Conservation (phyloP, 2,797 vertebrate genomes). For the Columba guinea region DNA sequence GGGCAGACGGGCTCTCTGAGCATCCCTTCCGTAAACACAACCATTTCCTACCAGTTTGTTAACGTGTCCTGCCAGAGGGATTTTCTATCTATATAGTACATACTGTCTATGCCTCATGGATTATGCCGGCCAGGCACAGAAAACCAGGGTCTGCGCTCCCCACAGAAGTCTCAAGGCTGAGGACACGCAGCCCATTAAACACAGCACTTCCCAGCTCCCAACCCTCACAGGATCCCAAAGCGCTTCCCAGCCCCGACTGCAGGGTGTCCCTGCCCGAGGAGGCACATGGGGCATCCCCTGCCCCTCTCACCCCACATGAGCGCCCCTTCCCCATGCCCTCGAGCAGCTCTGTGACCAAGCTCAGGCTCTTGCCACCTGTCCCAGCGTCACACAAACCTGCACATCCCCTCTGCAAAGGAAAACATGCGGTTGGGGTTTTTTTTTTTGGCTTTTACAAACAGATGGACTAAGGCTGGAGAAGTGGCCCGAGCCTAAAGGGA, state of each 20-base stretch:
- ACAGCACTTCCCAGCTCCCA: not conserved
- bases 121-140: not conserved
- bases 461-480: not conserved
- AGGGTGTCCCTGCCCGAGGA: not conserved
- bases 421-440: fast-evolving
- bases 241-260: not conserved
- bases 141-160: not conserved
- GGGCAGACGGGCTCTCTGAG: not conserved
- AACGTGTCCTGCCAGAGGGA: not conserved
- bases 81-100: no score
- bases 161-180: not conserved
- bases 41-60: not conserved
- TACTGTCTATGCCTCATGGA: fast-evolving
- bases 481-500: not conserved
- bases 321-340: not conserved
- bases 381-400: not conserved
- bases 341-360: not conserved
- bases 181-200: not conserved
- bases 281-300: not conserved
- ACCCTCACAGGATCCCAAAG: not conserved
- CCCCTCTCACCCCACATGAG: not conserved
- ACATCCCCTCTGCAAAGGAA: not conserved
- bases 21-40: not conserved
- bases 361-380: not conserved
- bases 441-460: not conserved